These are phyloP conservation scores for Oreochromis tanganicae DNA, from an alignment of 2,113 vertebrate genomes.

Conservation along the genomic window DNA sequence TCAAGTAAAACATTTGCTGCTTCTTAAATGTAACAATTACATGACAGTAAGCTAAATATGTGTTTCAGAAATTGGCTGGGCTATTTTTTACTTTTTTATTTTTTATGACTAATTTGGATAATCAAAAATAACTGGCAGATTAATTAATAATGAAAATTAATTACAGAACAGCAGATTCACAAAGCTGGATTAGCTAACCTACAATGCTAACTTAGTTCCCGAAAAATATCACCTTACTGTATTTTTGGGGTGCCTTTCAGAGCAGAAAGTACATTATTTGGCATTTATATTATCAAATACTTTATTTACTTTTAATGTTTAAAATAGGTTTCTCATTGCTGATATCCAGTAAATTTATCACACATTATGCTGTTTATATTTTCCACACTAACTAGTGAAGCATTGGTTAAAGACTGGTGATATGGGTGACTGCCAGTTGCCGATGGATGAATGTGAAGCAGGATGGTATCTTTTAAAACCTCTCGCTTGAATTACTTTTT, in stretches of 20 bases:
- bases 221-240: neutral
- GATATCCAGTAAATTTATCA: neutral
- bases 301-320: neutral
- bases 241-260: neutral
- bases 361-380: neutral
- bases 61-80: neutral
- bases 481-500: neutral
- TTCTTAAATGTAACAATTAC: neutral
- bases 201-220: neutral
- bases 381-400: neutral
- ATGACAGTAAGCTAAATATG: neutral
- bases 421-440: neutral
- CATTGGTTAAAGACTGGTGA: neutral
- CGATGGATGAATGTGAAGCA: neutral
- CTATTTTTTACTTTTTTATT: neutral
- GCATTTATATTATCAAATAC: neutral
- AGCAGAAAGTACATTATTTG: neutral
- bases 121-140: neutral
- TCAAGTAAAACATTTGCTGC: neutral
- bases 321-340: neutral
- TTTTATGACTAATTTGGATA: neutral
- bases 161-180: neutral
- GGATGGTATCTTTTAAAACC: neutral
- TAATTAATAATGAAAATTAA: neutral
- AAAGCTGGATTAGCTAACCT: neutral